Percentiles rank a stretch among this genome's conserved stretches.
These are phyloP conservation scores for Eumaeus atala DNA, from an alignment of 1,140 invertebrate species.

Conservation along the genomic window DNA sequence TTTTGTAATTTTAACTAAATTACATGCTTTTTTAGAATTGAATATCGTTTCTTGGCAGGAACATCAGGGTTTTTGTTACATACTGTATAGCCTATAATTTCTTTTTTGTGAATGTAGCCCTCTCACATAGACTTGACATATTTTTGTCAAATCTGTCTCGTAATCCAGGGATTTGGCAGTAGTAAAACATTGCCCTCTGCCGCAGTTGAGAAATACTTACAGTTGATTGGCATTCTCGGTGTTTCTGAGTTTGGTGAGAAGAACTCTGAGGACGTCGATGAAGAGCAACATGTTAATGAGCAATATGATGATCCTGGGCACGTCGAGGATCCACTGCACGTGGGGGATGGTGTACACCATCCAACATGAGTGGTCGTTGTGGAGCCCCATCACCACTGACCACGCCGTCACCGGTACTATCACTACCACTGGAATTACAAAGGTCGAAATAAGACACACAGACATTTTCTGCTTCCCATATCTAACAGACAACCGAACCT, in stretches of 20 bases:
- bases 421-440: slow-evolving; percentile 28
- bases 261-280: slow-evolving; percentile 72
- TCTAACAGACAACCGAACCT: no score
- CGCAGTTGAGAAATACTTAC: slow-evolving; percentile 39
- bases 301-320: slow-evolving; percentile 70
- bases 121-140: no score
- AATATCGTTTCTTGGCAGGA: no score
- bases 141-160: no score
- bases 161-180: no score
- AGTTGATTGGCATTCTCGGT: slow-evolving; percentile 65
- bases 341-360: slow-evolving; percentile 65
- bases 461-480: no score
- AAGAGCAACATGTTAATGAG: slow-evolving; percentile 71
- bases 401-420: slow-evolving; percentile 68
- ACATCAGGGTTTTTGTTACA: no score
- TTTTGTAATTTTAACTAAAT: no score
- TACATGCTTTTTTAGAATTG: no score
- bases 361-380: slow-evolving; percentile 74
- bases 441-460: no score
- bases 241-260: slow-evolving; percentile 71
- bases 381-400: slow-evolving; percentile 59
- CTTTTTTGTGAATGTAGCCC: no score
- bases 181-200: background rate
- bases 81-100: no score
- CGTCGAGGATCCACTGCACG: slow-evolving; percentile 75